A percentile compares a stretch with the other conserved stretches of the same genome.
Evolutionary conservation across 2,797 vertebrate genomes (phyloP).

Genomic region (Spinus olivaceus): DNA sequence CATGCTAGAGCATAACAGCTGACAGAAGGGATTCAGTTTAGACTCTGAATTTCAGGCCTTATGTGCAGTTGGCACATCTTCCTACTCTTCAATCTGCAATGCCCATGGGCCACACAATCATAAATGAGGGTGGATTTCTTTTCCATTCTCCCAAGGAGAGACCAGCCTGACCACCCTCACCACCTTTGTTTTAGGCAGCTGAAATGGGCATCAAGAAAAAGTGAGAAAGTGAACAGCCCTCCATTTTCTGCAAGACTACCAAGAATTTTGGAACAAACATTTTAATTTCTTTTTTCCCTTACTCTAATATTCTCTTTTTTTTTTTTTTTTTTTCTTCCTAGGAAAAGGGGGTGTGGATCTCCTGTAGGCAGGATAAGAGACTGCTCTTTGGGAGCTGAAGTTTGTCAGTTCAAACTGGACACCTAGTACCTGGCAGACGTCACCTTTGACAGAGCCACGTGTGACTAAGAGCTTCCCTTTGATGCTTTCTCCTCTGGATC

Average conservation of each 20-base stretch:
- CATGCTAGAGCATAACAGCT: background rate
- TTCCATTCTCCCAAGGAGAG: background rate
- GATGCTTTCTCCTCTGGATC: conserved; percentile 55
- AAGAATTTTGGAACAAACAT: background rate
- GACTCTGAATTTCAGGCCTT: background rate
- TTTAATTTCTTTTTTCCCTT: background rate
- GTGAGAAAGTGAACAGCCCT: background rate
- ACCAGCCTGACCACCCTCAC: background rate
- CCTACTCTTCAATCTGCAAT: background rate
- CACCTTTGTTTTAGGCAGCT: background rate
- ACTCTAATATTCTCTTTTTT: background rate
- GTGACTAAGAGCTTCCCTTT: conserved; percentile 19
- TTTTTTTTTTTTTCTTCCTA: background rate
- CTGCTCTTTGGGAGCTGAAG: background rate
- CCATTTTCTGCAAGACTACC: background rate
- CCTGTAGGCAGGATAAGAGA: background rate
- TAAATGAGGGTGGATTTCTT: background rate
- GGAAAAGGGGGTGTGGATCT: background rate
- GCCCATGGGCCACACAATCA: accelerated
- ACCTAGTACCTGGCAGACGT: conserved; percentile 23
- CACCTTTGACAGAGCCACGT: conserved; percentile 10
- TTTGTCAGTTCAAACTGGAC: background rate
- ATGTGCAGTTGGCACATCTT: background rate
- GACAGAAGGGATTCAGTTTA: background rate
- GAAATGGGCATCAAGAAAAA: background rate